These are phyloP conservation scores for Sebastes hubbsi DNA, from an alignment of 2,797 vertebrate species.

Conservation along the genomic window DNA sequence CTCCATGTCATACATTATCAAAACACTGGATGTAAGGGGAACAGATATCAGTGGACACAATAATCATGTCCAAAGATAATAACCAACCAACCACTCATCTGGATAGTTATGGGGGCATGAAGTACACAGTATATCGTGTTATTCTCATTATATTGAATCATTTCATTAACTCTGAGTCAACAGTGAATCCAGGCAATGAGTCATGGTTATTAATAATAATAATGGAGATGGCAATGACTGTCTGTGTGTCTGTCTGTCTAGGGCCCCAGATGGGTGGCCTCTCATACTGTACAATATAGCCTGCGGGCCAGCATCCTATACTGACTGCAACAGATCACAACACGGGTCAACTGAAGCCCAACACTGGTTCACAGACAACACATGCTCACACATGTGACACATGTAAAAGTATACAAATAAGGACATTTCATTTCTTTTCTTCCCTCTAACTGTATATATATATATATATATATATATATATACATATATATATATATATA, in stretches of 20 bases:
- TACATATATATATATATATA: background rate
- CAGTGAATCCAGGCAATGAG: slow-evolving; percentile 32
- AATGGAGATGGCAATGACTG: slow-evolving; percentile 16
- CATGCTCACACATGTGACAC: slow-evolving; percentile 9
- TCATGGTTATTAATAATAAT: slow-evolving; percentile 58
- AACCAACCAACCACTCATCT: too few species aligned
- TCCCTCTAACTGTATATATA: background rate
- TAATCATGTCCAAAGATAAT: background rate
- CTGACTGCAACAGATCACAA: slow-evolving; percentile 14
- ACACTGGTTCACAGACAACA: slow-evolving; percentile 13
- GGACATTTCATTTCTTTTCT: background rate
- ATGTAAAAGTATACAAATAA: background rate
- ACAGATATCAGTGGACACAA: background rate
- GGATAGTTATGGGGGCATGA: background rate
- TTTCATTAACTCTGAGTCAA: slow-evolving; percentile 56
- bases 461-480: background rate
- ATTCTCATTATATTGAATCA: slow-evolving; percentile 24
- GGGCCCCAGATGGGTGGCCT: slow-evolving; percentile 46
- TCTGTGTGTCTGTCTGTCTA: slow-evolving; percentile 20
- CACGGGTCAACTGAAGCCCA: slow-evolving; percentile 25
- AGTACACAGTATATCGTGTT: background rate
- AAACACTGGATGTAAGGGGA: background rate
- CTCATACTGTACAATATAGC: background rate
- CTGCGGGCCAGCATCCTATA: slow-evolving; percentile 20
- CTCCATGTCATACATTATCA: background rate